phyloP scores from a whole-genome alignment of 1,140 invertebrate genomes.

The Temnothorax curvispinosus region DNA sequence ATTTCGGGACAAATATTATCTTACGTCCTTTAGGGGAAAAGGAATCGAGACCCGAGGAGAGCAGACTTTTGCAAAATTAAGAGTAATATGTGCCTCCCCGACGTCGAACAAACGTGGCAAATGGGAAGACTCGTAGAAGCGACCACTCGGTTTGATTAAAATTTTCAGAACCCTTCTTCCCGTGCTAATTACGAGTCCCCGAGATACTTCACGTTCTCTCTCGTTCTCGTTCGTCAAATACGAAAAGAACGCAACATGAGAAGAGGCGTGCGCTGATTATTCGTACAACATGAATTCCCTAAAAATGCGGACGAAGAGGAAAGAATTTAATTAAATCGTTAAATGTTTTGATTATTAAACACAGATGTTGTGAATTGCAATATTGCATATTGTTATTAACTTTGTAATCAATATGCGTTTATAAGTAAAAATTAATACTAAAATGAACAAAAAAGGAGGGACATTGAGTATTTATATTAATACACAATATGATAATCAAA shows the following conservation, averaged over 20 bases:
- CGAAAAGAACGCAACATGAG: constrained; percentile 45
- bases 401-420: neutral
- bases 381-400: neutral
- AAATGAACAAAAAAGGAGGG: neutral
- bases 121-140: constrained; percentile 10
- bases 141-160: constrained; percentile 58
- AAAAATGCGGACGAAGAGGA: neutral
- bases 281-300: neutral
- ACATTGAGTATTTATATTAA: neutral
- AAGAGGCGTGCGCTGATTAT: neutral
- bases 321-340: neutral
- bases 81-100: constrained; percentile 33
- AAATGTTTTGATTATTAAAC: neutral
- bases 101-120: constrained; percentile 38
- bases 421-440: neutral
- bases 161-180: constrained; percentile 53
- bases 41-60: neutral
- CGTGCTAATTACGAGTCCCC: constrained; percentile 40
- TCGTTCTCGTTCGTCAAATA: constrained; percentile 42
- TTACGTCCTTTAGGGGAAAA: constrained; percentile 16
- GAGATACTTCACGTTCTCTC: constrained; percentile 37
- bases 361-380: neutral
- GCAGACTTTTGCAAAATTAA: constrained; percentile 45
- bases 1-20: constrained; percentile 56
- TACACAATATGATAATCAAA: neutral